Conservation (phyloP, 2,113 vertebrate genomes). For the Phoenicopterus ruber region DNA sequence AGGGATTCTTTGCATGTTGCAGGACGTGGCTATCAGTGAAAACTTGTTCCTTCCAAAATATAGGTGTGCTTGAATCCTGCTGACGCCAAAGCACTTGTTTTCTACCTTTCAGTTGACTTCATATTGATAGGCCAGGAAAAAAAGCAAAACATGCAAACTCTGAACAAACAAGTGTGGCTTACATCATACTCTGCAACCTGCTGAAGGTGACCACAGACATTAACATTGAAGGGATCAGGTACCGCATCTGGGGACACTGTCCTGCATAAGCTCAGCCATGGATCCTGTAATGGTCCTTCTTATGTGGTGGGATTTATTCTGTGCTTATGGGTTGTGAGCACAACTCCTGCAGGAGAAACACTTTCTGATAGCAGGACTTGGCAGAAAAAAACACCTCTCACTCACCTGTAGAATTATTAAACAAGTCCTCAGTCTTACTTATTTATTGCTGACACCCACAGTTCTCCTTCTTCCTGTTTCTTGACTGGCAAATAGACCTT, state of each 20-base stretch:
- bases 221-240: background rate
- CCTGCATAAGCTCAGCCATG: background rate
- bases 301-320: background rate
- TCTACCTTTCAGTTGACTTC: background rate
- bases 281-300: background rate
- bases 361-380: background rate
- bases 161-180: background rate
- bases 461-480: conserved; percentile 27
- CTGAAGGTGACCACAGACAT: background rate
- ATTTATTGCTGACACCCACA: conserved; percentile 1
- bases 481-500: conserved; percentile 51
- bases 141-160: background rate
- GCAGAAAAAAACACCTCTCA: conserved; percentile 1
- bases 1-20: background rate
- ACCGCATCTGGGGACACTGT: background rate
- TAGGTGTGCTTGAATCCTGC: background rate
- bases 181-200: background rate
- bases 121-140: background rate
- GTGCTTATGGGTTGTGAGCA: background rate
- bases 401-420: conserved; percentile 25
- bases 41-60: background rate
- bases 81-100: background rate
- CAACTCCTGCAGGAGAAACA: background rate
- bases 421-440: conserved; percentile 1
- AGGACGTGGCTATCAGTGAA: background rate